A percentile compares a stretch with the other conserved stretches of the same genome.
Conservation (phyloP, 2,888 invertebrate species). For the Byasa hedistus region DNA sequence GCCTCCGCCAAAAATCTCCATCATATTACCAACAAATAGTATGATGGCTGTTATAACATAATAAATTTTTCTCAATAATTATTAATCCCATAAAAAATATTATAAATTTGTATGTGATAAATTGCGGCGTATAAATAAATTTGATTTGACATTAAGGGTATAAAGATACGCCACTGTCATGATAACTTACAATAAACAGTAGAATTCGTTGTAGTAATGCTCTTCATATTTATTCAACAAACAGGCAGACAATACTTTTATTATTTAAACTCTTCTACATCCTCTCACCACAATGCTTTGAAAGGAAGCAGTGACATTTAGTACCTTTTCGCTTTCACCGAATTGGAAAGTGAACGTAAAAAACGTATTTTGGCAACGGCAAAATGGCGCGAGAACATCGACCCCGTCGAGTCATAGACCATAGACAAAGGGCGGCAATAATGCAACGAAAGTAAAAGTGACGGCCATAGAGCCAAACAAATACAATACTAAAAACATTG, state of each 20-base stretch:
- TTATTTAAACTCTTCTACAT: slow-evolving; percentile 60
- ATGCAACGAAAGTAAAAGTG: slow-evolving; percentile 74
- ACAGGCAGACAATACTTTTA: slow-evolving; percentile 54
- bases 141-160: too few species aligned
- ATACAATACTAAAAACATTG: slow-evolving; percentile 54
- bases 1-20: too few species aligned
- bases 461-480: slow-evolving; percentile 42
- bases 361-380: slow-evolving; percentile 77
- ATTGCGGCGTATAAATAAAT: too few species aligned
- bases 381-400: slow-evolving; percentile 68
- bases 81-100: too few species aligned
- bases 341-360: slow-evolving; percentile 80
- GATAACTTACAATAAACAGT: too few species aligned
- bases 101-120: too few species aligned
- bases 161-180: too few species aligned
- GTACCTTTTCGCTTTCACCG: slow-evolving; percentile 78
- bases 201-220: too few species aligned
- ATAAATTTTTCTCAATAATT: too few species aligned
- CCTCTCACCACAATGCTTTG: slow-evolving; percentile 74
- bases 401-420: slow-evolving; percentile 65
- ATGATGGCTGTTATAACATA: too few species aligned
- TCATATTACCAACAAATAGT: too few species aligned
- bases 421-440: slow-evolving; percentile 72
- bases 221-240: slow-evolving; percentile 6
- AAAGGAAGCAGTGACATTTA: slow-evolving; percentile 77